These are phyloP conservation scores for Drosophila sproati DNA, from an alignment of 1,140 invertebrate species.

Conservation along the genomic window DNA sequence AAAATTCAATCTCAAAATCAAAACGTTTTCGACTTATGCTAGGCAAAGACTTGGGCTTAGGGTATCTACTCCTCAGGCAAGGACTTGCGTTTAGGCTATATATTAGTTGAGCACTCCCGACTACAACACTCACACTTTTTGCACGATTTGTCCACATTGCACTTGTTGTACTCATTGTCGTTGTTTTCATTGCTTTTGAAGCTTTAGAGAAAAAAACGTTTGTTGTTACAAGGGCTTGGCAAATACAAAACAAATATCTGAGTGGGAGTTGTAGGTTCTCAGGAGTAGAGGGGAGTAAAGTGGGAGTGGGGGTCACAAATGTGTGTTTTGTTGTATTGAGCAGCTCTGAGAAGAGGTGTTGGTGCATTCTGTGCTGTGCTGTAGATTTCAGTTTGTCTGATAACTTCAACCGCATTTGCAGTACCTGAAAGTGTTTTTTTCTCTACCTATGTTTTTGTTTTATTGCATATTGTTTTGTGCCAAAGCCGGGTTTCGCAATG, in stretches of 20 bases:
- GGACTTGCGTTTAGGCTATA: neutral
- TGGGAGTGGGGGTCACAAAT: neutral
- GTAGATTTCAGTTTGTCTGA: constrained; percentile 47
- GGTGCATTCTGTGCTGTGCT: constrained; percentile 57
- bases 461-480: constrained; percentile 20
- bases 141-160: constrained; percentile 60
- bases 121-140: constrained; percentile 26
- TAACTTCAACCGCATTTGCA: constrained; percentile 40
- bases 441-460: neutral
- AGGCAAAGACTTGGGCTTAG: no score
- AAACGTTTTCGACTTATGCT: no score
- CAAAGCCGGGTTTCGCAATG: constrained; percentile 23
- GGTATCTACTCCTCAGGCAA: neutral
- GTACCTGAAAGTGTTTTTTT: neutral
- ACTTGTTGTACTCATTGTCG: constrained; percentile 36
- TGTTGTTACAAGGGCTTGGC: constrained; percentile 62
- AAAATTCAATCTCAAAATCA: no score
- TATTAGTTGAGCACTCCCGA: neutral
- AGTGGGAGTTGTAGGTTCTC: neutral
- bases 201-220: constrained; percentile 60
- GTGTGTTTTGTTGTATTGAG: constrained; percentile 26
- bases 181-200: constrained; percentile 22
- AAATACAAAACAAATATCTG: neutral
- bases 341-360: constrained; percentile 57
- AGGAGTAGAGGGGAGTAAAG: neutral